Percentiles rank a stretch among this genome's conserved stretches.
Conservation (phyloP, 1,140 invertebrate species). For the Drosophila nasuta region DNA sequence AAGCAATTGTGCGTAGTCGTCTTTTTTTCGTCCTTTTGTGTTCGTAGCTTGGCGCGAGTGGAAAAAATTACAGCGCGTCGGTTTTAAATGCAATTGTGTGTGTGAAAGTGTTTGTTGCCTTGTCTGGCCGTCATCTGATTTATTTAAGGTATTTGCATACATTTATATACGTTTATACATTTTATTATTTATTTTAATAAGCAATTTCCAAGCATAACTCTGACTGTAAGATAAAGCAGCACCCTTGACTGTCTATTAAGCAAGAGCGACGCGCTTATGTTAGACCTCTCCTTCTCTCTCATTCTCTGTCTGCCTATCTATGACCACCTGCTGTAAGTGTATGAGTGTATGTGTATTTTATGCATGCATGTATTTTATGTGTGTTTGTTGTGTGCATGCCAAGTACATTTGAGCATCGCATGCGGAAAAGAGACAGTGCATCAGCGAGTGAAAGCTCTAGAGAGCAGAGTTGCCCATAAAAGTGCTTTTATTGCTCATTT, state of each 20-base stretch:
- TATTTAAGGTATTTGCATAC: constrained; percentile 19
- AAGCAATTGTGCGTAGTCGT: too few species aligned
- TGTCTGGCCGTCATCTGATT: too few species aligned
- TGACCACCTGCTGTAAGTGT: constrained; percentile 24
- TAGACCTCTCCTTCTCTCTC: too few species aligned
- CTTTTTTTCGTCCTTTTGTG: too few species aligned
- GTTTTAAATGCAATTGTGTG: too few species aligned
- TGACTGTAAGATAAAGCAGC: constrained; percentile 19
- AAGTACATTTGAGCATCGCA: constrained; percentile 20
- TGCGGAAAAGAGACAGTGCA: not conserved
- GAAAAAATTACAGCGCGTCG: too few species aligned
- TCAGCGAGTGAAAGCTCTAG: not conserved
- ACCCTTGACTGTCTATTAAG: constrained; percentile 32
- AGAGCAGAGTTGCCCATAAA: constrained; percentile 45
- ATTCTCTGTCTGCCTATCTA: too few species aligned
- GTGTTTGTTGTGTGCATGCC: constrained; percentile 1
- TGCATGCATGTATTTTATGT: constrained; percentile 5
- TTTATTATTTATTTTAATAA: constrained; percentile 56
- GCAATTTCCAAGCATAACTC: constrained; percentile 48
- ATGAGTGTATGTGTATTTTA: not conserved
- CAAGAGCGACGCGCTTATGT: not conserved
- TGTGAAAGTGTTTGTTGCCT: too few species aligned
- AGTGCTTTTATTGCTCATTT: constrained; percentile 65
- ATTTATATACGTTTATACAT: constrained; percentile 21
- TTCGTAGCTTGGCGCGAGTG: too few species aligned